phyloP scores from a whole-genome alignment of 2,888 invertebrate species.

The Frankliniella fusca region DNA sequence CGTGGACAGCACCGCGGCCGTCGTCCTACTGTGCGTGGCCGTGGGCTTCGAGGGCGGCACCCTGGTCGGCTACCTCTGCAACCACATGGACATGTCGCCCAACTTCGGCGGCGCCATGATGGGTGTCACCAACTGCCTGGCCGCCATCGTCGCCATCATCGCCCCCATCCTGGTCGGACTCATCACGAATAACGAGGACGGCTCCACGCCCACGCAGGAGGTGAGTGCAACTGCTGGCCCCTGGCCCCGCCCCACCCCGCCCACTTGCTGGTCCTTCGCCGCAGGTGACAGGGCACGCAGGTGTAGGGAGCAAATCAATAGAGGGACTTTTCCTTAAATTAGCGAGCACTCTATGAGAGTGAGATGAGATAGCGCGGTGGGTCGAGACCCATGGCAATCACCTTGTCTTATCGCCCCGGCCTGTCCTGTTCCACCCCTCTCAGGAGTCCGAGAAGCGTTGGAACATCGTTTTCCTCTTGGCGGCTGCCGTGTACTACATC shows the following conservation, averaged over 20 bases:
- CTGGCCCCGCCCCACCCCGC: neutral
- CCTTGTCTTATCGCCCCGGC: neutral
- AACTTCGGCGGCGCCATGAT: constrained; percentile 78
- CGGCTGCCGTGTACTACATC: neutral
- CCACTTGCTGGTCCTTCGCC: neutral
- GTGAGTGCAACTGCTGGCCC: neutral
- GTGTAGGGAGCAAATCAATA: neutral
- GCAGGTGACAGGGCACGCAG: neutral
- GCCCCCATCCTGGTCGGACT: constrained; percentile 68
- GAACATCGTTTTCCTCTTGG: constrained; percentile 1
- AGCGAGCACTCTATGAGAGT: no score
- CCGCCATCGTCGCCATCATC: constrained; percentile 71
- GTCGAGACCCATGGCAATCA: neutral
- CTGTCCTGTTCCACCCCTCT: neutral
- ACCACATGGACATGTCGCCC: constrained; percentile 80
- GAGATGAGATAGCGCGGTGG: neutral
- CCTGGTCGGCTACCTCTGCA: constrained; percentile 62
- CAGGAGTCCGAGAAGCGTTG: neutral
- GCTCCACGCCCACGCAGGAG: neutral
- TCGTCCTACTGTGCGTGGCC: constrained; percentile 62
- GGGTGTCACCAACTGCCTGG: constrained; percentile 76
- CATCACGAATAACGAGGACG: neutral
- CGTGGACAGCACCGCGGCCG: constrained; percentile 52
- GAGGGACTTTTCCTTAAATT: neutral
- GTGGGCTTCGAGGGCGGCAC: constrained; percentile 71